Conservation (phyloP, 2,888 invertebrate species). For the Clusia tigrina region DNA sequence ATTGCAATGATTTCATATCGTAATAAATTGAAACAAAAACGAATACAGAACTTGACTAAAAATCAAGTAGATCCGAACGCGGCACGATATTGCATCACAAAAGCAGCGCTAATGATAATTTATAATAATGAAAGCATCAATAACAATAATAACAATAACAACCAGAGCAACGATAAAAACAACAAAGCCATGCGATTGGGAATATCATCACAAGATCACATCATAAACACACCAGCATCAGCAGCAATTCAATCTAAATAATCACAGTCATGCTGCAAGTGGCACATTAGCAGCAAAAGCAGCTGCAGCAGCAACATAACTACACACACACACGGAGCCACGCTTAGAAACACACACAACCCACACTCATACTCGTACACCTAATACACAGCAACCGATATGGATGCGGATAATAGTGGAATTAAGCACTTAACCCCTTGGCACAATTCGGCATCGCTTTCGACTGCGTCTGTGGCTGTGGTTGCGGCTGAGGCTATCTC, state of each 20-base stretch:
- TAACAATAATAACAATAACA: conserved; percentile 9
- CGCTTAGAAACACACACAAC: conserved; percentile 13
- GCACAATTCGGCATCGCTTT: conserved; percentile 11
- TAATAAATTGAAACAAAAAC: neutral
- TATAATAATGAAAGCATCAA: neutral
- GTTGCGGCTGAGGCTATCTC: too few relatives aligned
- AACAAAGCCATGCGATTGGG: conserved; percentile 33
- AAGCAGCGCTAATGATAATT: conserved; percentile 14
- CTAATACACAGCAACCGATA: too few relatives aligned
- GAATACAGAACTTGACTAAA: neutral
- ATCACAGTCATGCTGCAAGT: too few relatives aligned
- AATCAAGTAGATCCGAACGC: too few relatives aligned
- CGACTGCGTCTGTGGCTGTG: neutral
- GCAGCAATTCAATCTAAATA: conserved; percentile 17
- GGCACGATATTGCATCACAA: conserved; percentile 7
- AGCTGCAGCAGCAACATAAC: conserved; percentile 9
- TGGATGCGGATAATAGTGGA: neutral
- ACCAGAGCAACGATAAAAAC: conserved; percentile 24
- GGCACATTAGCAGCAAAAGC: conserved; percentile 9
- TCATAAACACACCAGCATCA: neutral
- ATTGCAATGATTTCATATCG: too few relatives aligned
- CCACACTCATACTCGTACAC: conserved; percentile 16
- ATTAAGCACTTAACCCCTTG: conserved; percentile 16
- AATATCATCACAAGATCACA: neutral
- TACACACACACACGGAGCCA: conserved; percentile 4